Percentiles rank a stretch among this genome's conserved stretches.
phyloP scores from a whole-genome alignment of 2,797 vertebrate species.

The Spizella passerina region DNA sequence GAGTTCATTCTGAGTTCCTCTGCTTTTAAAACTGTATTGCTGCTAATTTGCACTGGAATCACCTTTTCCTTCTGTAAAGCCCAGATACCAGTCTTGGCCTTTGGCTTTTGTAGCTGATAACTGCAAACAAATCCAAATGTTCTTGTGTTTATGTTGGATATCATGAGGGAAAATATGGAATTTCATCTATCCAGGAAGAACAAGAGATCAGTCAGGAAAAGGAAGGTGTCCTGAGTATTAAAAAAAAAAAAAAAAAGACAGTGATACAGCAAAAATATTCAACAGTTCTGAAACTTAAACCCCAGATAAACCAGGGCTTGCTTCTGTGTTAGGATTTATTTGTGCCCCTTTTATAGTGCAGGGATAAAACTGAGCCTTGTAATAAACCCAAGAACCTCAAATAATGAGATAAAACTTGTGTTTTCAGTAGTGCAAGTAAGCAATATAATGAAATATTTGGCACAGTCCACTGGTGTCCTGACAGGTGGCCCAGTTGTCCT shows the following conservation, averaged over 20 bases:
- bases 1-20: background rate
- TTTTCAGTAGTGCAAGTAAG: background rate
- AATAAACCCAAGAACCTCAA: background rate
- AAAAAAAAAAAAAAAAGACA: background rate
- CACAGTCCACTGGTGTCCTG: background rate
- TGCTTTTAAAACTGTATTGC: background rate
- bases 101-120: background rate
- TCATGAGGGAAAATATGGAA: background rate
- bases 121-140: background rate
- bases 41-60: background rate
- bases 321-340: background rate
- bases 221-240: background rate
- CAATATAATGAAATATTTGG: background rate
- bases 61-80: background rate
- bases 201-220: background rate
- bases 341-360: background rate
- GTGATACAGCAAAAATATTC: background rate
- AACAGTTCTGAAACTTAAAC: background rate
- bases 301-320: background rate
- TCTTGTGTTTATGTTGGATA: background rate
- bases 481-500: background rate
- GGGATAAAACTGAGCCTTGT: background rate
- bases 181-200: background rate
- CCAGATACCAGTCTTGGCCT: background rate
- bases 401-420: background rate